A percentile compares a stretch with the other conserved stretches of the same genome.
phyloP scores from a whole-genome alignment of 2,888 invertebrate species.

The Cordilura impudica region DNA sequence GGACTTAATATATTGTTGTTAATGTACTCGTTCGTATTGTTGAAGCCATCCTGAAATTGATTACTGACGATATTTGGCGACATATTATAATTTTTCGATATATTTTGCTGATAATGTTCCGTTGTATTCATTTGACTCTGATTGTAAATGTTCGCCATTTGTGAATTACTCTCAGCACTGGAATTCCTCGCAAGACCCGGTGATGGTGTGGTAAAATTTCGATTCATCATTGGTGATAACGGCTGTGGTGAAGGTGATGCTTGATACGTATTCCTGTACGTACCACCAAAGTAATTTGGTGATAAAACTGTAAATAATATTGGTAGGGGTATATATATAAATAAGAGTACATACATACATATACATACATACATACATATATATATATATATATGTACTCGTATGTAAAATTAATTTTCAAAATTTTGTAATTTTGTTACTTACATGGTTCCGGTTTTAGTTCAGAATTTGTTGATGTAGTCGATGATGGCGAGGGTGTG shows the following conservation, averaged over 20 bases:
- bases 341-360: too few relatives aligned
- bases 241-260: constrained; percentile 71
- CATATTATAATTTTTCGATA: constrained; percentile 44
- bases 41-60: constrained; percentile 54
- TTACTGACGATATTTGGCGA: constrained; percentile 51
- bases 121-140: constrained; percentile 37
- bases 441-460: constrained; percentile 70
- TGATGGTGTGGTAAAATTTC: constrained; percentile 62
- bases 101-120: constrained; percentile 24
- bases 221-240: constrained; percentile 67
- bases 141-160: constrained; percentile 56
- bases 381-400: too few relatives aligned
- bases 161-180: constrained; percentile 54
- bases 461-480: constrained; percentile 34
- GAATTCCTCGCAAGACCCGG: constrained; percentile 60
- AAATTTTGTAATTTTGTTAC: background rate
- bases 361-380: too few relatives aligned
- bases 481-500: constrained; percentile 51
- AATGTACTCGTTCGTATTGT: constrained; percentile 61
- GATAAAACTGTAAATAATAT: constrained; percentile 65
- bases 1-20: constrained; percentile 39
- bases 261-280: constrained; percentile 66
- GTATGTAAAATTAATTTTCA: too few relatives aligned
- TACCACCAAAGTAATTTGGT: constrained; percentile 64
- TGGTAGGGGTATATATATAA: too few relatives aligned